A percentile compares a stretch with the other conserved stretches of the same genome.
phyloP scores from a whole-genome alignment of 92 coral and sea anemone genomes.

The Actinostola sp. region DNA sequence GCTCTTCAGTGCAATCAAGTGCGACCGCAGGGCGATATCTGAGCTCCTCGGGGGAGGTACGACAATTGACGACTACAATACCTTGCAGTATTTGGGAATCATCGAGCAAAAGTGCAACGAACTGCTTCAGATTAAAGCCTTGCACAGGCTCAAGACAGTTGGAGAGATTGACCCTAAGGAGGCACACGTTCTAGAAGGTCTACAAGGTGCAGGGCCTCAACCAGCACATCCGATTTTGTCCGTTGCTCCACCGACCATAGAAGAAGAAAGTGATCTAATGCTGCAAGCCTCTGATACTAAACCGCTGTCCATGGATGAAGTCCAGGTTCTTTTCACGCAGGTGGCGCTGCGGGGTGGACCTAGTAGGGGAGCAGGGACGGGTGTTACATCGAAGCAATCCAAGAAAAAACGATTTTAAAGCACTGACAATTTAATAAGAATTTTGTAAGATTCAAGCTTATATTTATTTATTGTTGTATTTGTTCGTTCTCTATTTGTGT shows the following conservation, averaged over 20 bases:
- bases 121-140: slow-evolving; percentile 68
- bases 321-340: slow-evolving; percentile 64
- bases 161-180: slow-evolving; percentile 56
- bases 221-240: slow-evolving; percentile 58
- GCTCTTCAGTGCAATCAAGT: slow-evolving; percentile 68
- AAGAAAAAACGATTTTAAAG: slow-evolving; percentile 8
- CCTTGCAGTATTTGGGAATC: slow-evolving; percentile 86
- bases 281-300: slow-evolving; percentile 36
- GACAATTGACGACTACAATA: slow-evolving; percentile 81
- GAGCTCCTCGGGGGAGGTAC: slow-evolving; percentile 88
- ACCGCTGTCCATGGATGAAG: slow-evolving; percentile 85
- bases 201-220: slow-evolving; percentile 83
- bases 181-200: slow-evolving; percentile 49
- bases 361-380: slow-evolving; percentile 45
- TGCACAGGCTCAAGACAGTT: slow-evolving; percentile 61
- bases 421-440: too few relatives aligned
- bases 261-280: slow-evolving; percentile 69
- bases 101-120: slow-evolving; percentile 93
- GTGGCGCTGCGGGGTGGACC: slow-evolving; percentile 49
- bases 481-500: too few relatives aligned
- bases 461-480: too few relatives aligned
- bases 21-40: slow-evolving; percentile 81
- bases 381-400: slow-evolving; percentile 13
- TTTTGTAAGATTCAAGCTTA: too few relatives aligned
- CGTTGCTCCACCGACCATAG: slow-evolving; percentile 78